Conservation (phyloP, 2,113 vertebrate genomes). For the Urocynchramus pylzowi region DNA sequence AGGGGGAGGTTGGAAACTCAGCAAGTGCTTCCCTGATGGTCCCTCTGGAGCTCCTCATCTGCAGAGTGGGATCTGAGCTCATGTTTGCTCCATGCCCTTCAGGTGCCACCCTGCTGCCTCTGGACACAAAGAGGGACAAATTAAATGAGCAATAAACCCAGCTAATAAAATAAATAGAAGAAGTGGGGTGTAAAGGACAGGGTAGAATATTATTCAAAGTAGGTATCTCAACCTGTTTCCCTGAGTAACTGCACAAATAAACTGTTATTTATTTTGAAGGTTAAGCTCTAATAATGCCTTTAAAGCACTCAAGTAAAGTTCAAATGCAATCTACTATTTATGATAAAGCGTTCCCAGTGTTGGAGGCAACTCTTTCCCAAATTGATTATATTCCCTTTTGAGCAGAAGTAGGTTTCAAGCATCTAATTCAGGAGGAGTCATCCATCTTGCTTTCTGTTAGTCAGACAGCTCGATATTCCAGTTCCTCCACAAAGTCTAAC, state of each 20-base stretch:
- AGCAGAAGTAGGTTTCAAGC: neutral
- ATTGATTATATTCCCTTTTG: slow-evolving; percentile 30
- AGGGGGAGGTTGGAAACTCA: neutral
- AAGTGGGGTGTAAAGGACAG: neutral
- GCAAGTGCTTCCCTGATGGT: neutral
- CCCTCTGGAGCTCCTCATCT: neutral
- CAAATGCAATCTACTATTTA: slow-evolving; percentile 28
- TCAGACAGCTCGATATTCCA: slow-evolving; percentile 18
- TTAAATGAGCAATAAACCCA: neutral
- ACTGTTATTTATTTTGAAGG: slow-evolving; percentile 16
- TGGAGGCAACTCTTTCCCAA: neutral
- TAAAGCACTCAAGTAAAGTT: neutral
- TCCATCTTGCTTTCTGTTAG: slow-evolving; percentile 41
- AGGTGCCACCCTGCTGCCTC: neutral
- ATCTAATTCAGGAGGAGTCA: neutral
- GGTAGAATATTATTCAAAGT: neutral
- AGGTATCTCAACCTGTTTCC: neutral
- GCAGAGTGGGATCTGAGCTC: neutral
- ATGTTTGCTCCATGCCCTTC: neutral
- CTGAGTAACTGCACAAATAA: slow-evolving; percentile 21
- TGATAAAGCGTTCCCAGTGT: neutral
- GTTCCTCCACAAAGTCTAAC: neutral
- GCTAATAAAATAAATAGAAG: neutral
- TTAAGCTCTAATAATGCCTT: slow-evolving; percentile 13
- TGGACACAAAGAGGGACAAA: neutral